Evolutionary conservation across 2,797 vertebrate genomes (phyloP), one percentile per base, ranked within the genome.

Genomic region (Erithacus rubecula): DNA sequence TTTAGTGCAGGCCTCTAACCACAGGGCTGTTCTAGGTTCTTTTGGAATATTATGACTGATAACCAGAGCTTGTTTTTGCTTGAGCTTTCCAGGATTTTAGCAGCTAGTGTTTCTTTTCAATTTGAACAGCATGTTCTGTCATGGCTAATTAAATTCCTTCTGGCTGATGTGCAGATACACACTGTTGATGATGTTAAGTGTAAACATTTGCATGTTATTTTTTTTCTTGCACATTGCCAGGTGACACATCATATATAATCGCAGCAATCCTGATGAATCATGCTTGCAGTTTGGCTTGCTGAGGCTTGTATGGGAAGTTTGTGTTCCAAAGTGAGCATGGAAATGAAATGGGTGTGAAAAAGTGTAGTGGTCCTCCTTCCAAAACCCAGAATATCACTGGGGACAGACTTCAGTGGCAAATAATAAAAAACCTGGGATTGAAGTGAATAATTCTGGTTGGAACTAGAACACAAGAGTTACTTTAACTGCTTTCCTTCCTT

Each of bases 141-240:
- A 93, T 96, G 96, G 91, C 85, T 95, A 87, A 95, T 92, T 95
- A 88, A 92, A 89, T 87, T 93, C 91, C 88, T 95, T 93, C 96
- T 95, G 95, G 86, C 95, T 97, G 95, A 96, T 96, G 95, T 97
- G 95, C 95, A 90, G 91, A 94, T 95, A 92, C 93, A 87, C 93
- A 87, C 93, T 95, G 96, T 96, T 92, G 95, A 89, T 85, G 78
- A 95, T 94, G 82, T 93, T 89, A 72, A 83, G 93, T 92, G 88
- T 95, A 89, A 96, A 96, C 65, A 93, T 94, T 96, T 96, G 91
- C 87, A 47, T 96, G 93, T 81, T 93, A 67, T 83, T 96, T 95
- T 86, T 86, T 86, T 94, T 90, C 83, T 87, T 83, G 56, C 89
- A 65, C 86, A 51, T 74, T 94, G 83, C 91, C 83, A 82, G 88